Percentiles rank a stretch among this genome's conserved stretches.
phyloP scores from a whole-genome alignment of 2,113 vertebrate genomes.

The Oncorhynchus gorbuscha region DNA sequence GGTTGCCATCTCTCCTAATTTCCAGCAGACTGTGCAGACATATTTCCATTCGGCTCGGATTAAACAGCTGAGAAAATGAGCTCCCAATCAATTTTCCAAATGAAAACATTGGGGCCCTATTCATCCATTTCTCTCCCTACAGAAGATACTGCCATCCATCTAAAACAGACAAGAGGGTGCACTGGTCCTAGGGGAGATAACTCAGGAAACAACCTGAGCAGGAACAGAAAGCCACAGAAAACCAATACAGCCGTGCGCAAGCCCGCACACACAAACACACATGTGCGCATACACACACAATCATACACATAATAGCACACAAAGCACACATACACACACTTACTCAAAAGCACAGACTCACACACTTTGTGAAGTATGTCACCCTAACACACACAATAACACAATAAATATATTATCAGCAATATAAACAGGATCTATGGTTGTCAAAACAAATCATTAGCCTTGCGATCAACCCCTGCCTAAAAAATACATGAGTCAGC shows the following conservation, averaged over 20 bases:
- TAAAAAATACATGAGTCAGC: neutral
- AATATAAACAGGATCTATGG: neutral
- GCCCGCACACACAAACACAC: neutral
- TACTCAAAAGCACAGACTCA: neutral
- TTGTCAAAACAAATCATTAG: neutral
- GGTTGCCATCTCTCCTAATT: conserved; percentile 49
- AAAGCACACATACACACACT: neutral
- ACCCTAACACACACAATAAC: too few relatives aligned
- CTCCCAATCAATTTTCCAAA: conserved; percentile 47
- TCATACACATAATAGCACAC: neutral
- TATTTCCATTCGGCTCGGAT: conserved; percentile 49
- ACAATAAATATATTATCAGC: neutral
- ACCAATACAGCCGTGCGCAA: neutral
- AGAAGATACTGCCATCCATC: conserved; percentile 34
- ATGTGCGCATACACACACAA: neutral
- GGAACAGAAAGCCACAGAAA: neutral
- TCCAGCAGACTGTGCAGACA: conserved; percentile 34
- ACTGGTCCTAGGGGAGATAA: conserved; percentile 7
- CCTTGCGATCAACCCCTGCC: neutral
- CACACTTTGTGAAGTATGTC: neutral
- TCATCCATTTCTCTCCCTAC: conserved; percentile 21
- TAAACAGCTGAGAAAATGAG: conserved; percentile 47
- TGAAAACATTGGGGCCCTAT: conserved; percentile 39
- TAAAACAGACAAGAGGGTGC: conserved; percentile 21
- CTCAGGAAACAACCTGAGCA: conserved; percentile 10